Conservation (phyloP, 2,888 invertebrate genomes). For the Ormyrus nitidulus region DNA sequence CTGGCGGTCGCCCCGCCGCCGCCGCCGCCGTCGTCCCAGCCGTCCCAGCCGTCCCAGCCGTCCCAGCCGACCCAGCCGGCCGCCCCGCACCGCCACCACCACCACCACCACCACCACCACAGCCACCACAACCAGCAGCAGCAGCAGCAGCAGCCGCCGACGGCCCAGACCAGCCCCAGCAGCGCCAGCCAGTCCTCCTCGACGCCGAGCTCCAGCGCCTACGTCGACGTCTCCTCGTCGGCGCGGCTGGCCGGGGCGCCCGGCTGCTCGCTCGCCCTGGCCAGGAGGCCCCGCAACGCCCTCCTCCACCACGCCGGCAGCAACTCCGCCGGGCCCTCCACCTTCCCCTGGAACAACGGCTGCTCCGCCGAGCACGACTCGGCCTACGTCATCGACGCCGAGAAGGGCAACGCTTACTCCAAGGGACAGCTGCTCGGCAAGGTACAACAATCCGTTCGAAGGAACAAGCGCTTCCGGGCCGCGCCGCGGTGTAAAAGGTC, state of each 20-base stretch:
- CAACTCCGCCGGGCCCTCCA: slow-evolving; percentile 55
- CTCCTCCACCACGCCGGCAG: neutral
- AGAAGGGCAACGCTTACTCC: slow-evolving; percentile 70
- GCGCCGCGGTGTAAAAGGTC: too few species aligned
- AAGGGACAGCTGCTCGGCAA: slow-evolving; percentile 71
- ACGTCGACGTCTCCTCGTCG: slow-evolving; percentile 55
- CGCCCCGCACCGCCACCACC: neutral
- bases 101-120: slow-evolving; percentile 28
- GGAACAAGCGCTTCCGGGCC: too few species aligned
- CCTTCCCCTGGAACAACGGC: slow-evolving; percentile 62
- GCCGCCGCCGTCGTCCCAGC: slow-evolving; percentile 4
- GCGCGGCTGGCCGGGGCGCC: slow-evolving; percentile 4
- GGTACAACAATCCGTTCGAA: slow-evolving; percentile 56
- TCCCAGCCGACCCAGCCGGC: neutral
- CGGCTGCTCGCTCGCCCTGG: neutral
- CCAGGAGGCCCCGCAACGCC: slow-evolving; percentile 8
- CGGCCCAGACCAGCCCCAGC: slow-evolving; percentile 15
- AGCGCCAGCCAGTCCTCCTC: slow-evolving; percentile 48
- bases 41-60: slow-evolving; percentile 3
- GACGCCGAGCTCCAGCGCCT: slow-evolving; percentile 54
- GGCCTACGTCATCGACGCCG: slow-evolving; percentile 70
- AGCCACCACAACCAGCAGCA: slow-evolving; percentile 27
- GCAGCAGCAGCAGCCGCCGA: slow-evolving; percentile 21
- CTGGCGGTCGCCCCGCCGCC: slow-evolving; percentile 13
- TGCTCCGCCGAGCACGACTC: slow-evolving; percentile 64